These are phyloP conservation scores for Tetranychus piercei DNA, from an alignment of 2,888 invertebrate species.

Conservation along the genomic window DNA sequence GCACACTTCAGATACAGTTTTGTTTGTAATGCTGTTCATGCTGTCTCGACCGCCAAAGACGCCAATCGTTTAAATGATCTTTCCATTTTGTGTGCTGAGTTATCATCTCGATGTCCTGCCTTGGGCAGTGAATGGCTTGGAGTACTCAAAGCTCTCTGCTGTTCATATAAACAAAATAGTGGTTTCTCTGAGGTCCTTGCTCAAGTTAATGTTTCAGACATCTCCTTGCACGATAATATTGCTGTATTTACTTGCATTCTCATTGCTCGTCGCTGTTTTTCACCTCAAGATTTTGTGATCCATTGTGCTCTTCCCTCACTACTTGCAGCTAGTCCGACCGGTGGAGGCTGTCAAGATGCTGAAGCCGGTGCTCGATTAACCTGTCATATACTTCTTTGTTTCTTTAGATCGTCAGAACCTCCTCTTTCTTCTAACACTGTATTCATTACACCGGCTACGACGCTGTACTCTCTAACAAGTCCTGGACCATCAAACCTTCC, in stretches of 20 bases:
- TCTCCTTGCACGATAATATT: conserved; percentile 77
- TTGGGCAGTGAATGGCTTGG: conserved; percentile 90
- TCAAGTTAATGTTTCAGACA: conserved; percentile 67
- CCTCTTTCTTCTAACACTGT: conserved; percentile 46
- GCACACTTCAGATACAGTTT: conserved; percentile 82
- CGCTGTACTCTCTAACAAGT: conserved; percentile 21
- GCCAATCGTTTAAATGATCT: conserved; percentile 59
- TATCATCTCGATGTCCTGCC: conserved; percentile 84
- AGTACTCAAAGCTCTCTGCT: conserved; percentile 74
- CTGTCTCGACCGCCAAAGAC: conserved; percentile 49
- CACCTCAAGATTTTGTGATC: conserved; percentile 77
- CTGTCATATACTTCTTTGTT: conserved; percentile 66
- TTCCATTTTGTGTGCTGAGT: conserved; percentile 82
- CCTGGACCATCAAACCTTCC: conserved; percentile 19
- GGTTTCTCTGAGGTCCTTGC: conserved; percentile 74
- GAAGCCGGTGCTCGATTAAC: conserved; percentile 81
- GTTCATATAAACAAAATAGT: conserved; percentile 51
- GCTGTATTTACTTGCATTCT: conserved; percentile 85
- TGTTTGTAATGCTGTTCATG: conserved; percentile 81
- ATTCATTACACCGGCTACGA: conserved; percentile 18
- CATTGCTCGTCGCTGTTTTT: conserved; percentile 79
- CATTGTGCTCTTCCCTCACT: conserved; percentile 76
- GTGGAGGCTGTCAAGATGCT: conserved; percentile 38
- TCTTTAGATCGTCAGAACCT: conserved; percentile 76
- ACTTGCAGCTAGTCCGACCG: conserved; percentile 31